These are phyloP conservation scores for Melanerpes formicivorus DNA, from an alignment of 2,113 vertebrate genomes.

Conservation along the genomic window DNA sequence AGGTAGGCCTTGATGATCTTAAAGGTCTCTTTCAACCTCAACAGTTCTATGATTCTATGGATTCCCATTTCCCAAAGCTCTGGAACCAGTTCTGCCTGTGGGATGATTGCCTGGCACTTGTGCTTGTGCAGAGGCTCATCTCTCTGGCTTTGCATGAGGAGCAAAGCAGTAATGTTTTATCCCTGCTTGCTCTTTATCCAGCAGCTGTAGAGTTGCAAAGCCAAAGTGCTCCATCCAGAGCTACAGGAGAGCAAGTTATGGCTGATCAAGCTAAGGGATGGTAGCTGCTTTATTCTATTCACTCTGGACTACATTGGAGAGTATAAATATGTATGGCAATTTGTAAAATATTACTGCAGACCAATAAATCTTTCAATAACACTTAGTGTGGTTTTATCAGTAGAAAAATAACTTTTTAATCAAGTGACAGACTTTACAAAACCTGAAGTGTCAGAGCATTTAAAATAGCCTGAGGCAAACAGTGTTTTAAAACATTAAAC, in stretches of 20 bases:
- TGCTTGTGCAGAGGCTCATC: neutral
- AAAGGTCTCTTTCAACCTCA: no score
- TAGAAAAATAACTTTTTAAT: neutral
- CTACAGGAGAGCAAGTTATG: neutral
- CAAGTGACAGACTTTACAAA: neutral
- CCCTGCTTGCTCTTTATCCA: neutral
- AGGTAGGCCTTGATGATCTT: no score
- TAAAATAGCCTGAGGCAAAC: slow-evolving; percentile 16
- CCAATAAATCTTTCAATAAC: neutral
- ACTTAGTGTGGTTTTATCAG: neutral
- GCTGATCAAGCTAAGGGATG: neutral
- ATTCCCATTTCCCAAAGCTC: neutral
- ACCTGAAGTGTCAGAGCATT: neutral
- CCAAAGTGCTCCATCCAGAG: neutral
- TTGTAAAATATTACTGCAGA: neutral
- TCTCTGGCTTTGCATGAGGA: neutral
- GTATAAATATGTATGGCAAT: neutral
- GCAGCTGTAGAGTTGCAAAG: neutral
- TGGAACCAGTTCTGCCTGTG: neutral
- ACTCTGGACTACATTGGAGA: neutral
- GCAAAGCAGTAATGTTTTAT: neutral
- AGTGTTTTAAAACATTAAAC: slow-evolving; percentile 20
- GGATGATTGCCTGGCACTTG: neutral
- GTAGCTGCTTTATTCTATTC: neutral
- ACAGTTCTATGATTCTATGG: no score